Conservation (phyloP, 1,140 invertebrate species). For the Ganaspis sp. region DNA sequence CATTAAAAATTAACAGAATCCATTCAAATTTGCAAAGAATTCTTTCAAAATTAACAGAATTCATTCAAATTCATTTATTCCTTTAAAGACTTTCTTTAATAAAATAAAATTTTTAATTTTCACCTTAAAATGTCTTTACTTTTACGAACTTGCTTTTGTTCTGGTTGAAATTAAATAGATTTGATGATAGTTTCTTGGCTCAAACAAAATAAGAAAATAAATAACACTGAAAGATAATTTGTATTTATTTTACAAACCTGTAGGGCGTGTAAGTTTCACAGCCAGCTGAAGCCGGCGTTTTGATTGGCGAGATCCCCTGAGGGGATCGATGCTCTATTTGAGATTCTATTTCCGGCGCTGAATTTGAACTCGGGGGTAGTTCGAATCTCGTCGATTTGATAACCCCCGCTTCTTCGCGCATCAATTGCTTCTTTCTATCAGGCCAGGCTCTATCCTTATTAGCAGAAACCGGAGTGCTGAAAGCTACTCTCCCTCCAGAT, state of each 20-base stretch:
- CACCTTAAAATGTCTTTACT: too few species aligned
- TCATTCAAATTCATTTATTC: too few species aligned
- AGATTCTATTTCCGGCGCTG: slow-evolving; percentile 62
- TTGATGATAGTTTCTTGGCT: too few species aligned
- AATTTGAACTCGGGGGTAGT: slow-evolving; percentile 67
- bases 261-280: slow-evolving; percentile 33
- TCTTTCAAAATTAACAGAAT: too few species aligned
- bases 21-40: too few species aligned
- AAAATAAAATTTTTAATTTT: too few species aligned
- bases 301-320: slow-evolving; percentile 72
- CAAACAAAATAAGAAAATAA: too few species aligned
- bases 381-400: slow-evolving; percentile 81
- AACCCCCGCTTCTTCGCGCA: slow-evolving; percentile 49
- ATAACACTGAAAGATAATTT: too few species aligned
- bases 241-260: not conserved
- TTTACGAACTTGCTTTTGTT: too few species aligned
- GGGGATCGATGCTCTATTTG: slow-evolving; percentile 58
- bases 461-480: slow-evolving; percentile 85
- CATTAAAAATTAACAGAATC: too few species aligned
- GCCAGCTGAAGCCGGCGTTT: slow-evolving; percentile 69
- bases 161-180: too few species aligned
- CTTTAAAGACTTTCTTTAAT: too few species aligned
- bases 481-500: slow-evolving; percentile 78
- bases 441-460: slow-evolving; percentile 71
- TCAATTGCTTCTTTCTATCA: slow-evolving; percentile 45